Conservation (phyloP, 2,888 invertebrate genomes). For the Lasioglossum figueresi region DNA sequence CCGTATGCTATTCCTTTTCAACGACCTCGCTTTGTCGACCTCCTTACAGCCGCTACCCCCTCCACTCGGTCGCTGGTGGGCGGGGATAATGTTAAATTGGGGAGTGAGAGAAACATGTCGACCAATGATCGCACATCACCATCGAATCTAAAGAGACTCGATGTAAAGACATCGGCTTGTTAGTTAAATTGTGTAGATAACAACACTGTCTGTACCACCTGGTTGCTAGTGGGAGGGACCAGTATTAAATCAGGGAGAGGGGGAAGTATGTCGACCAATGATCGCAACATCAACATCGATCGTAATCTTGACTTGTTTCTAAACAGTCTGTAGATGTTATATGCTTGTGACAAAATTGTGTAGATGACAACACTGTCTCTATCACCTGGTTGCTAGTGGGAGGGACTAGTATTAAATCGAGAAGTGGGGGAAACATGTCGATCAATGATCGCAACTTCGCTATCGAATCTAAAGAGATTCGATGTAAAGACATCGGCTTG, state of each 20-base stretch:
- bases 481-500: too few species aligned
- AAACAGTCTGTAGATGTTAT: too few species aligned
- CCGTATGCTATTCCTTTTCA: background rate
- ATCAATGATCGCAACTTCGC: too few species aligned
- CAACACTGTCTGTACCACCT: background rate
- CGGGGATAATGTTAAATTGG: background rate
- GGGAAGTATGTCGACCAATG: background rate
- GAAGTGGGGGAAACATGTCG: background rate
- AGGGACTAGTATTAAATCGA: background rate
- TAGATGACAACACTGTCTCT: too few species aligned
- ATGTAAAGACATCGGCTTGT: too few species aligned
- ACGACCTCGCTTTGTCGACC: background rate
- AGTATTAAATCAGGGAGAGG: background rate
- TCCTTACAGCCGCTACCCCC: background rate
- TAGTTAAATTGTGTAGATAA: too few species aligned
- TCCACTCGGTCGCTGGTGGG: background rate
- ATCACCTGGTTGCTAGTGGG: background rate
- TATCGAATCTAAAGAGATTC: too few species aligned
- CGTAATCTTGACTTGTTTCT: too few species aligned
- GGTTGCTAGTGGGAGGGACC: background rate
- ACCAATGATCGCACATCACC: background rate
- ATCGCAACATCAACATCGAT: too few species aligned
- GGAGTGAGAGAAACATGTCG: background rate
- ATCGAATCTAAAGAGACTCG: too few species aligned
- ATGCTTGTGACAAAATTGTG: too few species aligned